These are phyloP conservation scores for Eristalinus aeneus DNA, from an alignment of 2,888 invertebrate genomes.

Conservation along the genomic window DNA sequence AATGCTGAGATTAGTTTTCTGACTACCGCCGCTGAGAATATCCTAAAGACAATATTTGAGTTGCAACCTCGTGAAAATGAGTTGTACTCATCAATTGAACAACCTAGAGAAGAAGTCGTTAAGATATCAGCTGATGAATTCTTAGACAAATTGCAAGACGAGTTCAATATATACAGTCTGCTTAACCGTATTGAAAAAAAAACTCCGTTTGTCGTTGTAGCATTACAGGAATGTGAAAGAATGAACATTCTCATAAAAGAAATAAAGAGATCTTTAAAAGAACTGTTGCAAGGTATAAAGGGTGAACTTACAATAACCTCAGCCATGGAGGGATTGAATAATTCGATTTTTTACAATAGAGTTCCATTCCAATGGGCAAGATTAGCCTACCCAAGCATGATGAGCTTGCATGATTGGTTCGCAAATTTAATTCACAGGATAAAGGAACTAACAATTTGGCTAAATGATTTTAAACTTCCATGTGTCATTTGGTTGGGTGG, in stretches of 20 bases:
- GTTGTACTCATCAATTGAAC: conserved; percentile 81
- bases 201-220: conserved; percentile 95
- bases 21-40: conserved; percentile 90
- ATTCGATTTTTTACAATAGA: conserved; percentile 91
- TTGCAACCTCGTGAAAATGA: conserved; percentile 92
- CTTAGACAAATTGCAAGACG: conserved; percentile 93
- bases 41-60: conserved; percentile 93
- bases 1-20: conserved; percentile 98
- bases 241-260: conserved; percentile 95
- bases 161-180: conserved; percentile 92
- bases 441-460: conserved; percentile 92
- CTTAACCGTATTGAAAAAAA: conserved; percentile 93
- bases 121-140: conserved; percentile 92
- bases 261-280: conserved; percentile 90
- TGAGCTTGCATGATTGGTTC: conserved; percentile 93
- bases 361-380: conserved; percentile 92
- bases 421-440: conserved; percentile 91
- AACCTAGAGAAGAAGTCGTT: conserved; percentile 89
- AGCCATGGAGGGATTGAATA: conserved; percentile 96
- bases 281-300: conserved; percentile 93
- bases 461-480: conserved; percentile 90
- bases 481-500: conserved; percentile 96
- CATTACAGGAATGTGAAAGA: conserved; percentile 95
- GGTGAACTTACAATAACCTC: conserved; percentile 96
- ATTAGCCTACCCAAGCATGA: conserved; percentile 93